Conservation (phyloP, 2,113 vertebrate species). For the Pipra filicauda region DNA sequence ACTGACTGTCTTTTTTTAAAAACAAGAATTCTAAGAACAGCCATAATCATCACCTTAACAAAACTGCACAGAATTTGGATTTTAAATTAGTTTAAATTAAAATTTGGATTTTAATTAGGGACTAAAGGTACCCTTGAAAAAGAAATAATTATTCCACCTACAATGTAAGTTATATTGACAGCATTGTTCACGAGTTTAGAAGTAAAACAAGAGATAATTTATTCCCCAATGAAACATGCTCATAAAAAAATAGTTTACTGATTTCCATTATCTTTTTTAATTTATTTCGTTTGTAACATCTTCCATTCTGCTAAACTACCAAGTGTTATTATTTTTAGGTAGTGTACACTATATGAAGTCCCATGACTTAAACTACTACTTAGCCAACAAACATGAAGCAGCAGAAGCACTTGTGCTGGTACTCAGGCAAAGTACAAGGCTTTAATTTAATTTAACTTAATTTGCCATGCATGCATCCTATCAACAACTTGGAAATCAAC, state of each 20-base stretch:
- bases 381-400: not conserved
- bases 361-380: not conserved
- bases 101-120: not conserved
- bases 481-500: not conserved
- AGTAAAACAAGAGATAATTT: not conserved
- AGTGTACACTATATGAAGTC: not conserved
- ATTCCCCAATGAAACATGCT: not conserved
- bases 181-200: not conserved
- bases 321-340: not conserved
- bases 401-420: not conserved
- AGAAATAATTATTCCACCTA: conserved; percentile 32
- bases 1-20: not conserved
- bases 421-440: not conserved
- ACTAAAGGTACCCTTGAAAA: not conserved
- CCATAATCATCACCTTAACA: not conserved
- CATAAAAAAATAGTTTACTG: not conserved
- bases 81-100: not conserved
- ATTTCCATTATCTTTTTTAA: not conserved
- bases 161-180: not conserved
- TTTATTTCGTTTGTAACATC: not conserved
- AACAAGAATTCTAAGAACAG: not conserved
- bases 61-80: not conserved
- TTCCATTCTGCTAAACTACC: not conserved
- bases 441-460: not conserved
- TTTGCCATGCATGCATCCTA: not conserved